Evolutionary conservation across 2,797 vertebrate genomes (phyloP).

Genomic region (Danionella dracula): DNA sequence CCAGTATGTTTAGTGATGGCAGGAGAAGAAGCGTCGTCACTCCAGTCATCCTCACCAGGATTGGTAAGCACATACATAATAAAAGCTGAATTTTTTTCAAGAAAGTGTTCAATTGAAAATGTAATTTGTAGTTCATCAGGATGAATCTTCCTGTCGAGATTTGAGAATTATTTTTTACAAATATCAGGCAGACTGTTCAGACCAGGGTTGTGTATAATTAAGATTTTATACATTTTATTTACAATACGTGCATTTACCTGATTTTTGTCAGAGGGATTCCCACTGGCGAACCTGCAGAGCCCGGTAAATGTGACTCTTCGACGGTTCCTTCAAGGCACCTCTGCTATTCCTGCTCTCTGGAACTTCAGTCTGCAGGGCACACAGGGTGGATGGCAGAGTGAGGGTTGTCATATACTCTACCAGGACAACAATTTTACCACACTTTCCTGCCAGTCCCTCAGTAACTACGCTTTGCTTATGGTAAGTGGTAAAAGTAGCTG

Average conservation of each 20-base stretch:
- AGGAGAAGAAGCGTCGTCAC: constrained; percentile 86
- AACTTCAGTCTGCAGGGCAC: constrained; percentile 83
- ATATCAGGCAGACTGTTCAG: too few species aligned
- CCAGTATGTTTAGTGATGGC: constrained; percentile 78
- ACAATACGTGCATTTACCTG: too few species aligned
- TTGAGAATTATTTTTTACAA: too few species aligned
- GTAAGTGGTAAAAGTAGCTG: constrained; percentile 53
- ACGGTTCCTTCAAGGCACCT: constrained; percentile 81
- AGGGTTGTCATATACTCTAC: constrained; percentile 82
- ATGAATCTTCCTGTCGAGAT: too few species aligned
- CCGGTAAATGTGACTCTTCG: constrained; percentile 86
- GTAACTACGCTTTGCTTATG: constrained; percentile 93
- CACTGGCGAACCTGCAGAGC: constrained; percentile 58
- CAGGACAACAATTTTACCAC: constrained; percentile 90
- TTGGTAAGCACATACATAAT: constrained; percentile 74
- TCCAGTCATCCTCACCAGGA: constrained; percentile 88
- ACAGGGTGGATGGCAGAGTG: constrained; percentile 89
- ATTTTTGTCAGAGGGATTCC: constrained; percentile 87
- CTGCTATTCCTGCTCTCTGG: constrained; percentile 86
- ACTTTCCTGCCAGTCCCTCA: constrained; percentile 86
- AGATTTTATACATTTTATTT: too few species aligned
- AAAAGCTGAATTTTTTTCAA: too few species aligned
- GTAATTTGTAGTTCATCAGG: too few species aligned
- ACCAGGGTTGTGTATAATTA: too few species aligned
- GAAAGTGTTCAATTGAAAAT: too few species aligned